Evolutionary conservation across 1,140 invertebrate genomes (phyloP).

Genomic region (Drosophila virilis): DNA sequence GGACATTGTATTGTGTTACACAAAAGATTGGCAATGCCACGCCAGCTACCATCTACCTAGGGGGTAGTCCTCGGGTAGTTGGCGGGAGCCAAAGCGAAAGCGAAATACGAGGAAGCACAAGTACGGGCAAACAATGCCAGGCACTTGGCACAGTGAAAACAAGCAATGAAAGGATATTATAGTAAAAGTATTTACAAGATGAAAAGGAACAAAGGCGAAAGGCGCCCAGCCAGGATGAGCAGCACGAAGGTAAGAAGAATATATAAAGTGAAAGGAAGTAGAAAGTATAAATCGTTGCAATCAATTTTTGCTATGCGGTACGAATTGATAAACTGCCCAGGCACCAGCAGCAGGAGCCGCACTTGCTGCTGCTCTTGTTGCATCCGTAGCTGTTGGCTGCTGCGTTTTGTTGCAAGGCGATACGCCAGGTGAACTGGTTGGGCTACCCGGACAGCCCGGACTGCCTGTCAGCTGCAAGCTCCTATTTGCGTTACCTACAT

Average conservation of each 20-base stretch:
- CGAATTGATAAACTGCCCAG: constrained; percentile 78
- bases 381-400: constrained; percentile 31
- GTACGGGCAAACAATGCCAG: constrained; percentile 67
- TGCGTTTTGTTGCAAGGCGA: constrained; percentile 37
- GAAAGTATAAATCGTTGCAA: constrained; percentile 83
- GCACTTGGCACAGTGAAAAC: constrained; percentile 75
- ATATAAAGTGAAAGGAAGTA: constrained; percentile 83
- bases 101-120: constrained; percentile 57
- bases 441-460: not conserved
- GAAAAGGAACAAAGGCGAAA: constrained; percentile 60
- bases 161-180: constrained; percentile 82
- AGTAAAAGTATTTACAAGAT: constrained; percentile 78
- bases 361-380: constrained; percentile 3
- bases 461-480: constrained; percentile 47
- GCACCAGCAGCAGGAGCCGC: constrained; percentile 8
- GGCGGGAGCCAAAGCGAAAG: constrained; percentile 58
- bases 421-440: constrained; percentile 31
- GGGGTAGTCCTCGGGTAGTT: constrained; percentile 6
- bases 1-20: constrained; percentile 83
- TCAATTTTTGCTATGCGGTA: constrained; percentile 81
- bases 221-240: constrained; percentile 27
- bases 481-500: constrained; percentile 66
- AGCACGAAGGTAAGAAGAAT: constrained; percentile 30
- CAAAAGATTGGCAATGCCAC: constrained; percentile 72
- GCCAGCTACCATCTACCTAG: not conserved